Evolutionary conservation across 2,113 vertebrate species (phyloP), one percentile per base, ranked within the genome.

Genomic region (Centrocercus urophasianus): DNA sequence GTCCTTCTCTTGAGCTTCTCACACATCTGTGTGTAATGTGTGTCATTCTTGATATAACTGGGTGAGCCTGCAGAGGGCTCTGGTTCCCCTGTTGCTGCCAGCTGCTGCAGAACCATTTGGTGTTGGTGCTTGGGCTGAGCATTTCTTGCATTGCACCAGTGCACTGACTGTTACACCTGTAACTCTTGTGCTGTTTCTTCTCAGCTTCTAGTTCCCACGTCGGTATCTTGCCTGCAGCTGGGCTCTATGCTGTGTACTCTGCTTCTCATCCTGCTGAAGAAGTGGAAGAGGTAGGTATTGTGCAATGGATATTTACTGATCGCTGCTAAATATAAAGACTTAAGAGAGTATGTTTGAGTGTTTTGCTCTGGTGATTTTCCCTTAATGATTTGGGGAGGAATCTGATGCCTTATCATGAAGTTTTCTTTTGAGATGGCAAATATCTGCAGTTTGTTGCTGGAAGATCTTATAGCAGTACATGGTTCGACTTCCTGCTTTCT

Each of bases 211-310:
- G 98, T 98, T 56, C 98, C 98, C 6, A 91, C 81, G 78, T 99
- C 99, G 2, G 97, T 97, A 28, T 97, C 97, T 77, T 99, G 99
- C 86, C 97, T 99, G 61, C 98, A 98, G 38, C 97, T 99, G 8
- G 99, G 99, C 3, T 99, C 99, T 90, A 99, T 99, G 99, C 97
- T 98, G 50, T 98, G 99, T 59, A 99, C 99, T 4, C 97, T 99
- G 52, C 98, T 99, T 17, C 97, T 99, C 28, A 97, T 99, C 95
- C 98, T 99, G 59, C 98, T 99, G 45, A 99, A 98, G 82, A 98
- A 99, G 90, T 99, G 99, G 99, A 99, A 98, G 91, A 98, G 98
- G 99, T 99, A 40, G 83, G 97, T 96, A 40, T 43, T 88, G 77
- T 48, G 7, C 76, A 67, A 65, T 95, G 61, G 34, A 25, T 83